A percentile compares a stretch with the other conserved stretches of the same genome.
Evolutionary conservation across 2,797 vertebrate genomes (phyloP).

Genomic region (Ptychobarbus kaznakovi): DNA sequence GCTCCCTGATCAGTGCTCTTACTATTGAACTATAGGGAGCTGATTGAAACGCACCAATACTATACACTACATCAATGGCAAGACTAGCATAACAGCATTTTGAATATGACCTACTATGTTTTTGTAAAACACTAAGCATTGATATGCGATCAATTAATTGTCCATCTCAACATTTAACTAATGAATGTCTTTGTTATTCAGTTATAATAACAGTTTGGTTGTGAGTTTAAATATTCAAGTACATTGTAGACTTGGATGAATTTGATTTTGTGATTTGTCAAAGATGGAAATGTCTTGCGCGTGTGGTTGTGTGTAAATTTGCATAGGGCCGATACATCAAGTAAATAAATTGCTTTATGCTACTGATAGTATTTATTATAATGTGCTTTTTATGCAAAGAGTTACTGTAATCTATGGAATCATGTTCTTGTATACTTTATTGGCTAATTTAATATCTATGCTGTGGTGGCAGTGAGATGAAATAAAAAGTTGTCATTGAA

Average conservation of each 20-base stretch:
- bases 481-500: not conserved
- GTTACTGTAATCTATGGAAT: conserved; percentile 1
- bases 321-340: not conserved
- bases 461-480: not conserved
- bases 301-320: not conserved
- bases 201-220: not conserved
- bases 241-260: not conserved
- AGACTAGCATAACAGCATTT: not conserved
- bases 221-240: not conserved
- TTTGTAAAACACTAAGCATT: not conserved
- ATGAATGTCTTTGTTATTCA: not conserved
- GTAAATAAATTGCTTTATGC: not conserved
- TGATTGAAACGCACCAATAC: not conserved
- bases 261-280: conserved; percentile 8
- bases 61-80: not conserved
- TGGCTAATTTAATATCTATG: conserved; percentile 8
- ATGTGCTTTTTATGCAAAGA: not conserved
- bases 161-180: conserved; percentile 2
- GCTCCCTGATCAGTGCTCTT: not conserved
- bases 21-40: not conserved
- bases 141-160: not conserved
- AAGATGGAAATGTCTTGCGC: conserved; percentile 19
- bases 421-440: not conserved
- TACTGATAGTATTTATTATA: conserved; percentile 9
- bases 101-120: not conserved